A percentile compares a stretch with the other conserved stretches of the same genome.
Conservation (phyloP, 1,140 invertebrate genomes). For the Heliothis subflexa region DNA sequence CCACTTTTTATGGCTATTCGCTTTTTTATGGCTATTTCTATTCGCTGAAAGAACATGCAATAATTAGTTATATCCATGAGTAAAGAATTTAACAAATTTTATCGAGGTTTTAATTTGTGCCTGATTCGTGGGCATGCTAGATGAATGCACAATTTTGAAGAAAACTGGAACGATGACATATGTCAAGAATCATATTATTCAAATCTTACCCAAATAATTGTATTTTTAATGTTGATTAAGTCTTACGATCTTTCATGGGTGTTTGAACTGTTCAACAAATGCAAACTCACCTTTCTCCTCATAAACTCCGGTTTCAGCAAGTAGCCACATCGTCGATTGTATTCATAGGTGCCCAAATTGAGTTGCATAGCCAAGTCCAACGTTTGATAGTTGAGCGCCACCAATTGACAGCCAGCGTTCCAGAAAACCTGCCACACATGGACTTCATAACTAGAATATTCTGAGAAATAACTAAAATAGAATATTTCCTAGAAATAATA, state of each 20-base stretch:
- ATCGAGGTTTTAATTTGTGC: too few relatives aligned
- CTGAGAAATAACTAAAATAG: constrained; percentile 5
- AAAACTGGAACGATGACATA: too few relatives aligned
- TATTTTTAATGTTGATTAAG: background rate
- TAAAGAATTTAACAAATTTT: too few relatives aligned
- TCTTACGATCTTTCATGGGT: background rate
- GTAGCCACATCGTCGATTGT: constrained; percentile 98
- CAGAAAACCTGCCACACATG: constrained; percentile 92
- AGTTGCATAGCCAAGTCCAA: constrained; percentile 99
- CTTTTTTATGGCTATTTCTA: too few relatives aligned
- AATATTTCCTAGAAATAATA: background rate
- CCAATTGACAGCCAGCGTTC: constrained; percentile 99
- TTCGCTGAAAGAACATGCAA: too few relatives aligned
- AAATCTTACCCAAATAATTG: too few relatives aligned
- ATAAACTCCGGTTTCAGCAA: constrained; percentile 99
- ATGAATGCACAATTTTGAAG: too few relatives aligned
- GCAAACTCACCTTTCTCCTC: constrained; percentile 92
- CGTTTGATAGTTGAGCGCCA: constrained; percentile 99
- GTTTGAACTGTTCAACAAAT: too few relatives aligned
- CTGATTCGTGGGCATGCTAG: too few relatives aligned
- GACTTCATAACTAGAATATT: background rate
- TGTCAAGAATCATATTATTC: too few relatives aligned
- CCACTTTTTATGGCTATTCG: too few relatives aligned
- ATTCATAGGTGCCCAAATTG: constrained; percentile 99
- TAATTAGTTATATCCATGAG: too few relatives aligned